A percentile compares a stretch with the other conserved stretches of the same genome.
phyloP scores from a whole-genome alignment of 2,797 vertebrate genomes.

The Cirrhinus mrigala region DNA sequence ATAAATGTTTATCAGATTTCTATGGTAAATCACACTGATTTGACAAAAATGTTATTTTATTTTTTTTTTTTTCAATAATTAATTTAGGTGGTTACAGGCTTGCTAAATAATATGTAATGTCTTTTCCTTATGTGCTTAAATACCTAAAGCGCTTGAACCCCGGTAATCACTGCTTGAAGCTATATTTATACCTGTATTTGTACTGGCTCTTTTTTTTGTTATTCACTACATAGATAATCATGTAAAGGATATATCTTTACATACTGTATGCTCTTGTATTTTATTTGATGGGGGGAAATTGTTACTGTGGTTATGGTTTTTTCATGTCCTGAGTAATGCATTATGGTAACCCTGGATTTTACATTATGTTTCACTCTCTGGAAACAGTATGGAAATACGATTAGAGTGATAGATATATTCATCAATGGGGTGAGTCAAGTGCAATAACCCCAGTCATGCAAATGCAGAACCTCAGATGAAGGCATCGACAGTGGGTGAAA shows the following conservation, averaged over 20 bases:
- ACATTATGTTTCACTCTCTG: background rate
- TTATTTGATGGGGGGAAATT: background rate
- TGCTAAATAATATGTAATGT: too few species aligned
- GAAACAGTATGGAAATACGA: constrained; percentile 30
- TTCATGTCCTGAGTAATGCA: background rate
- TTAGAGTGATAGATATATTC: constrained; percentile 35
- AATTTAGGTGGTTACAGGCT: too few species aligned
- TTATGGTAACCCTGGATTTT: constrained; percentile 19
- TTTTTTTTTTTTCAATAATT: too few species aligned
- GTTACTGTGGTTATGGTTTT: background rate
- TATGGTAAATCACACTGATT: too few species aligned
- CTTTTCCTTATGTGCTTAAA: too few species aligned
- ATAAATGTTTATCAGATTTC: too few species aligned
- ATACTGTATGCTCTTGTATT: background rate
- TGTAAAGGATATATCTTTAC: background rate
- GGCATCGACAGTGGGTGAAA: constrained; percentile 7
- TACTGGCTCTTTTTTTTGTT: background rate
- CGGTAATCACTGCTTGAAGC: too few species aligned
- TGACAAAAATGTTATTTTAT: too few species aligned
- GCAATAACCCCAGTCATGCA: constrained; percentile 33
- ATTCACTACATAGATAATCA: background rate
- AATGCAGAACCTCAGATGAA: constrained; percentile 4
- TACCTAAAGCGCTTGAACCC: too few species aligned
- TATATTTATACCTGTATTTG: background rate
- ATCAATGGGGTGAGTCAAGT: constrained; percentile 37